These are phyloP conservation scores for Pampusana beccarii DNA, from an alignment of 2,113 vertebrate genomes.

Conservation along the genomic window DNA sequence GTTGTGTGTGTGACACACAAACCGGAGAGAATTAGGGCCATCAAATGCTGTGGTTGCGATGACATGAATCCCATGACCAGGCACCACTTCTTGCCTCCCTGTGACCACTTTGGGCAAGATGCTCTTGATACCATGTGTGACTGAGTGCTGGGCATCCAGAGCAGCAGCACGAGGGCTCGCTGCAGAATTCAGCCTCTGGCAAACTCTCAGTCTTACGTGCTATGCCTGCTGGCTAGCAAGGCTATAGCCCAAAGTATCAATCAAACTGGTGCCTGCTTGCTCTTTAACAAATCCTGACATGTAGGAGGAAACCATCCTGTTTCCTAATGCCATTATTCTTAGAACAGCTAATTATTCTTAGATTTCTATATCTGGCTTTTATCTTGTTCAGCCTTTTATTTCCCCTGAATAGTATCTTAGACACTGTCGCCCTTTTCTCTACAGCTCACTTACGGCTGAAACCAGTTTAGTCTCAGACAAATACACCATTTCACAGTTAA, in stretches of 20 bases:
- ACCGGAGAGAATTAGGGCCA: no score
- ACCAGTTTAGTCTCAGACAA: neutral
- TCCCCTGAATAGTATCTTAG: neutral
- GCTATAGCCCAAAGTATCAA: neutral
- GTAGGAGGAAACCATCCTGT: neutral
- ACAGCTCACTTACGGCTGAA: neutral
- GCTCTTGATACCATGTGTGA: rapidly evolving
- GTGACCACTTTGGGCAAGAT: neutral
- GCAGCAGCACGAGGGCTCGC: neutral
- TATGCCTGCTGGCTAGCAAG: neutral
- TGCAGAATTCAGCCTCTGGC: neutral
- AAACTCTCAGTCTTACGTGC: neutral
- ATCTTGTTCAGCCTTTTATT: neutral
- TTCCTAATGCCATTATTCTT: neutral
- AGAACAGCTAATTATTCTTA: neutral
- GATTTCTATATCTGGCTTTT: neutral
- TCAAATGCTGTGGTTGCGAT: no score
- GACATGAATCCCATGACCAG: neutral
- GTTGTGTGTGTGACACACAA: rapidly evolving
- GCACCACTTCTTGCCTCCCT: neutral
- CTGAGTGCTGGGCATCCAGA: neutral
- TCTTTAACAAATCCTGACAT: neutral
- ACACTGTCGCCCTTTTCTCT: neutral
- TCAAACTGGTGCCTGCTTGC: neutral
- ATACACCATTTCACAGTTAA: neutral